A percentile compares a stretch with the other conserved stretches of the same genome.
Conservation (phyloP, 2,797 vertebrate species). For the Euthynnus affinis region DNA sequence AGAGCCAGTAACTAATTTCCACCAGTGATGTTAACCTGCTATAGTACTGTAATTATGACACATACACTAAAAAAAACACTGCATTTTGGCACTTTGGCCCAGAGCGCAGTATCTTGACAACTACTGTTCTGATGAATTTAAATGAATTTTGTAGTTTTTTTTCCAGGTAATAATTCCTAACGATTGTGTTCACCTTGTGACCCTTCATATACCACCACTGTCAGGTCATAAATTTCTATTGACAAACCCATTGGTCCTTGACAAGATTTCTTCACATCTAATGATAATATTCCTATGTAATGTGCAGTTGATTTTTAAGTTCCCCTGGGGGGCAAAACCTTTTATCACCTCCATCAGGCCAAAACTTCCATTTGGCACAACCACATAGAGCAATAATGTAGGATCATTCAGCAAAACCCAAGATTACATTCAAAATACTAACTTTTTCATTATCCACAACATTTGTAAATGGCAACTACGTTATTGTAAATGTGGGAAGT, state of each 20-base stretch:
- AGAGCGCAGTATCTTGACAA: neutral
- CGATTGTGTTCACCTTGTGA: neutral
- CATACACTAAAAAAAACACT: neutral
- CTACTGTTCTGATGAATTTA: neutral
- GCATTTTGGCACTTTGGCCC: neutral
- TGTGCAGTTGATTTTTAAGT: neutral
- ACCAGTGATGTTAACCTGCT: neutral
- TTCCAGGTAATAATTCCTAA: neutral
- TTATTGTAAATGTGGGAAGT: neutral
- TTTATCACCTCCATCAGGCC: neutral
- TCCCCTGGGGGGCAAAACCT: neutral
- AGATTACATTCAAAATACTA: neutral
- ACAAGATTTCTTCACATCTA: neutral
- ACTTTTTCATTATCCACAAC: neutral
- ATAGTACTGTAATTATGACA: neutral
- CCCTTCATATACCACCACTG: neutral
- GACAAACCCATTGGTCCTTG: neutral
- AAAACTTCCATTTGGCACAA: neutral
- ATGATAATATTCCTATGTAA: neutral
- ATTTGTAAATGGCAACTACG: neutral
- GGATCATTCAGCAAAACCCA: neutral
- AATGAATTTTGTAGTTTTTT: neutral
- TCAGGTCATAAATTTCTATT: neutral
- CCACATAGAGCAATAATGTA: neutral
- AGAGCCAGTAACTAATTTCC: neutral